A percentile compares a stretch with the other conserved stretches of the same genome.
Conservation (phyloP, 2,113 vertebrate genomes). For the Ellobius talpinus region DNA sequence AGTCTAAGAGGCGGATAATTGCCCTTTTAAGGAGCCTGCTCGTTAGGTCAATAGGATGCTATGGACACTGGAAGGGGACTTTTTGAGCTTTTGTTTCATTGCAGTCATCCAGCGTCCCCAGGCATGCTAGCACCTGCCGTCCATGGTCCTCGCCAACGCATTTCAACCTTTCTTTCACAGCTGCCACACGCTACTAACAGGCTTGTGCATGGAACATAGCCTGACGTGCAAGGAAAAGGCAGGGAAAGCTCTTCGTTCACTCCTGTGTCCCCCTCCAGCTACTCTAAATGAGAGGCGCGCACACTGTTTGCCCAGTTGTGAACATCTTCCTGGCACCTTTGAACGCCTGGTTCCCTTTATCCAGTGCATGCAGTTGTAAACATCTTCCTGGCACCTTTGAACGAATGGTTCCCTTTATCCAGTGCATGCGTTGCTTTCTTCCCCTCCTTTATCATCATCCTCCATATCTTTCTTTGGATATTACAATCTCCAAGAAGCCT, state of each 20-base stretch:
- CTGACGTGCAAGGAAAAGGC: background rate
- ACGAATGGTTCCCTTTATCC: background rate
- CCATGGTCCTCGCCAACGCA: background rate
- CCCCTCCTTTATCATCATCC: background rate
- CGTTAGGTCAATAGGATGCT: slow-evolving; percentile 44
- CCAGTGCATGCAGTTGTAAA: no score
- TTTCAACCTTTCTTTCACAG: slow-evolving; percentile 23
- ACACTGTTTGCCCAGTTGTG: background rate
- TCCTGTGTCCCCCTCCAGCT: background rate
- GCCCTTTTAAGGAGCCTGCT: background rate
- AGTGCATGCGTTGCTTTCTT: background rate
- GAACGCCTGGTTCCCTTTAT: background rate
- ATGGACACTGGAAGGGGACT: background rate
- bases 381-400: background rate
- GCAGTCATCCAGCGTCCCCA: background rate
- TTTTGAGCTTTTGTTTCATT: slow-evolving; percentile 24
- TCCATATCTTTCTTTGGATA: background rate
- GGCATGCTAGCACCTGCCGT: background rate
- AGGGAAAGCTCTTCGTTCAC: background rate
- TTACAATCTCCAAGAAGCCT: background rate
- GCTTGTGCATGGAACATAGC: background rate
- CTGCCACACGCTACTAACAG: background rate
- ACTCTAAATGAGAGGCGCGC: background rate
- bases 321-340: background rate
- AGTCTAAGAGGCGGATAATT: slow-evolving; percentile 58